Evolutionary conservation across 2,888 invertebrate genomes (phyloP).

Genomic region (Chymomyza caudatula): DNA sequence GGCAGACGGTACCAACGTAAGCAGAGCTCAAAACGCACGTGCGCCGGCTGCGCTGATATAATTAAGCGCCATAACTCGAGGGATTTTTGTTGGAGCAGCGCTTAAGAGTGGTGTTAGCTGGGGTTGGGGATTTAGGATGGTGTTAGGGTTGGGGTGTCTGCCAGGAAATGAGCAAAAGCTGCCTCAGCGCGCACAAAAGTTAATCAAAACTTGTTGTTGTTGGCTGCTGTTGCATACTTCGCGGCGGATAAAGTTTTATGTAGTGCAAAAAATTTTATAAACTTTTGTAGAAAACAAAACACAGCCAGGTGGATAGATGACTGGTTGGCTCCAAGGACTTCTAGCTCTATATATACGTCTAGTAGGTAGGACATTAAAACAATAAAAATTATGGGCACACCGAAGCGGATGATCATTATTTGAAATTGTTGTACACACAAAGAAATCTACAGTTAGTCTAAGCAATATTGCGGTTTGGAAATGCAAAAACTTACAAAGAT

Average conservation of each 20-base stretch:
- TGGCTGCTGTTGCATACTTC: conserved; percentile 23
- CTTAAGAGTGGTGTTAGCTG: background rate
- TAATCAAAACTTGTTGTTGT: conserved; percentile 47
- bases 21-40: conserved; percentile 59
- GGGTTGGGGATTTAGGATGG: background rate
- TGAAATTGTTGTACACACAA: conserved; percentile 9
- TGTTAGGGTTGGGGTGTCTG: background rate
- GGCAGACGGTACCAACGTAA: background rate
- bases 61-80: conserved; percentile 66
- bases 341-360: background rate
- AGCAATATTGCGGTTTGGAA: too few species aligned
- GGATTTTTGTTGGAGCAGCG: conserved; percentile 48
- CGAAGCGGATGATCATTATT: conserved; percentile 20
- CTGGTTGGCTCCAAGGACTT: background rate
- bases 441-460: too few species aligned
- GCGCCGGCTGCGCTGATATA: conserved; percentile 55
- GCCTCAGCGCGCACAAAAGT: conserved; percentile 47
- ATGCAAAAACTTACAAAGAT: too few species aligned
- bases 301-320: conserved; percentile 19
- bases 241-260: conserved; percentile 51
- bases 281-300: conserved; percentile 33
- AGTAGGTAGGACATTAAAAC: conserved; percentile 2
- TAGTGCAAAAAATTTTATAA: conserved; percentile 55
- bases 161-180: conserved; percentile 58
- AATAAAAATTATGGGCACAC: conserved; percentile 8